Base-by-base conservation (phyloP, 2,113 vertebrate species). In the Sus scrofa region DNA sequence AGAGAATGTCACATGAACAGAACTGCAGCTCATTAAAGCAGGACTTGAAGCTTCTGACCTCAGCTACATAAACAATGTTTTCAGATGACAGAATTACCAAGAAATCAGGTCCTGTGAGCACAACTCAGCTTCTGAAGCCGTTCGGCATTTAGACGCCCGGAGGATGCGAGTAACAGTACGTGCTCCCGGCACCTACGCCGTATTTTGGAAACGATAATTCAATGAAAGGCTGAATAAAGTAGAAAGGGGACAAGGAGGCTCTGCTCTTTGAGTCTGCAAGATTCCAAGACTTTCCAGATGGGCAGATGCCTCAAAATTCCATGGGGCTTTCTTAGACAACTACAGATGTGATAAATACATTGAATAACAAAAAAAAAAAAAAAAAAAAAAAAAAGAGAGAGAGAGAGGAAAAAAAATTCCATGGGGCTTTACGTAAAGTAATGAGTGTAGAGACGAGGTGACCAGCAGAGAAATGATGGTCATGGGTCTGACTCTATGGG, bases 391-490 rank as follows among this genome's bases (percentile, higher is more conserved):
- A n/a, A n/a, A n/a, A n/a, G n/a, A n/a, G n/a, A n/a, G n/a, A n/a
- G n/a, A n/a, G n/a, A n/a, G n/a, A n/a, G n/a, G n/a, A n/a, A n/a
- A n/a, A n/a, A 91, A 24, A 96, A 97, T 86, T 52, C 26, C 15
- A 67, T 50, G 1, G 89, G 67, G n/a, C n/a, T n/a, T n/a, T n/a
- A n/a, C n/a, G 88, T 91, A 97, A 97, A 97, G 96, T 63, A 88
- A 87, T 94, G 94, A 86, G 95, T 96, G 96, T 87, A 86, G 93
- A 86, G 94, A 97, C 97, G 89, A 92, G 95, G 82, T 19, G 95
- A 82, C 93, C 58, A 92, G 98, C 96, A 6, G 94, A 96, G 67
- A 96, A 89, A 97, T 96, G 97, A 97, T 44, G 90, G 96, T 97
- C 60, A 60, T 1, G 32, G 92, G 96, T 85, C 97, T 87, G 39